Conservation (phyloP, 2,888 invertebrate species). For the Pyrgus malvae region DNA sequence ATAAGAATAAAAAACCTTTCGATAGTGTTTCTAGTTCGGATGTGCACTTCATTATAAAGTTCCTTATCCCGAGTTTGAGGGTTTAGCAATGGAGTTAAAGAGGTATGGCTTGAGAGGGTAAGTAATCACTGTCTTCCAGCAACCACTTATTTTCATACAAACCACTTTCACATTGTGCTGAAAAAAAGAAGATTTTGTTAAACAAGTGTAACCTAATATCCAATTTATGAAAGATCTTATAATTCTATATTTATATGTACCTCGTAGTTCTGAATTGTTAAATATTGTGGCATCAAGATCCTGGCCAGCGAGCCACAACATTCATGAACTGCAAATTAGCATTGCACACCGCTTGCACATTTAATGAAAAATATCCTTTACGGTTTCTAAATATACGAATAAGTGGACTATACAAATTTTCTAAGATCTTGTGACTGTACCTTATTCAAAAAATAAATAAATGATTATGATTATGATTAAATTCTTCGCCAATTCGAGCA, state of each 20-base stretch:
- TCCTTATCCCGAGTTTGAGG: conserved; percentile 1
- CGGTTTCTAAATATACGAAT: conserved; percentile 21
- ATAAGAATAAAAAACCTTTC: not conserved
- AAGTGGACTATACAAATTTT: no score
- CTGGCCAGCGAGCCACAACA: conserved; percentile 27
- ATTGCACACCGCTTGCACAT: conserved; percentile 21
- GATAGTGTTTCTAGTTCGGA: not conserved
- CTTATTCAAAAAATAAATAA: no score
- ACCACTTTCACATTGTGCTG: conserved; percentile 27
- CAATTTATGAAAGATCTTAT: conserved; percentile 2
- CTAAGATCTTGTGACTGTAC: no score
- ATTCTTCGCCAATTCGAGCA: conserved; percentile 7
- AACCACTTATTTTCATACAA: conserved; percentile 18
- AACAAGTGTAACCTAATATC: not conserved
- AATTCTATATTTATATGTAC: no score
- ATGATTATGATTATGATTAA: no score
- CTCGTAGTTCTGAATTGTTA: conserved; percentile 18
- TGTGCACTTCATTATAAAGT: not conserved
- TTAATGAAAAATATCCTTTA: conserved; percentile 16
- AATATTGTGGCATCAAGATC: conserved; percentile 30
- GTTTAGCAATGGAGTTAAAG: conserved; percentile 33
- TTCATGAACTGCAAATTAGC: conserved; percentile 22
- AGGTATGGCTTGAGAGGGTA: conserved; percentile 28
- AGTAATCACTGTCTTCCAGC: conserved; percentile 28
- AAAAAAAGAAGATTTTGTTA: not conserved